phyloP scores from a whole-genome alignment of 1,140 invertebrate genomes.

The Laodelphax striatellus region DNA sequence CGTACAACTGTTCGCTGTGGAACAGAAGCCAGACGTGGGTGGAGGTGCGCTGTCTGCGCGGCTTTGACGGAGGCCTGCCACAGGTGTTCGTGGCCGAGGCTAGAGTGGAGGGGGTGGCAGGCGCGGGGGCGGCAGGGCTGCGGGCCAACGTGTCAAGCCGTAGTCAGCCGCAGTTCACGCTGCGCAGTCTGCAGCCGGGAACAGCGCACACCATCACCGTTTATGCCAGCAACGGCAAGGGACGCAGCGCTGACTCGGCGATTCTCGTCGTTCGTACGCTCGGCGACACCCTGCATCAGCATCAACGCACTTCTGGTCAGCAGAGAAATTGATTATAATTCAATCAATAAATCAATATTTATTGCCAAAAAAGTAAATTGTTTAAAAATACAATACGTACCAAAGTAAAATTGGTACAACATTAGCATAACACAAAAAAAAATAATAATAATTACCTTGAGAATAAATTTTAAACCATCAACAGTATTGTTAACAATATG shows the following conservation, averaged over 20 bases:
- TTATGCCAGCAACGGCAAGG: constrained; percentile 43
- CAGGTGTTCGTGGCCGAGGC: constrained; percentile 37
- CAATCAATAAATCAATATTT: no score
- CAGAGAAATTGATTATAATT: no score
- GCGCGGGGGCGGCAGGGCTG: constrained; percentile 12
- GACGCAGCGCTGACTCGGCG: constrained; percentile 27
- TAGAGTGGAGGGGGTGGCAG: constrained; percentile 15
- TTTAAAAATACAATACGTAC: no score
- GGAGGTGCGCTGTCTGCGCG: constrained; percentile 34
- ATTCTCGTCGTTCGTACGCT: background rate
- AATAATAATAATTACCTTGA: no score
- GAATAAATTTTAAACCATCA: no score
- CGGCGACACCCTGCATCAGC: background rate
- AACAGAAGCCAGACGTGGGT: constrained; percentile 39
- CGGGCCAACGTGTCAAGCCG: constrained; percentile 29
- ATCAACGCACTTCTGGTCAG: background rate
- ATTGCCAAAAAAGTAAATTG: no score
- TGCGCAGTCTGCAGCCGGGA: constrained; percentile 32
- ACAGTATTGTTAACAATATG: no score
- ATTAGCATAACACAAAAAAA: no score
- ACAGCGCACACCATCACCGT: constrained; percentile 36
- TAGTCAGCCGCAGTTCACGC: constrained; percentile 25
- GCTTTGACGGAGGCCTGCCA: constrained; percentile 36
- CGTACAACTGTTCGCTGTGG: constrained; percentile 33
- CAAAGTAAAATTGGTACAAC: no score